Base-by-base conservation (phyloP, 2,888 invertebrate species). In the Noctua janthe region DNA sequence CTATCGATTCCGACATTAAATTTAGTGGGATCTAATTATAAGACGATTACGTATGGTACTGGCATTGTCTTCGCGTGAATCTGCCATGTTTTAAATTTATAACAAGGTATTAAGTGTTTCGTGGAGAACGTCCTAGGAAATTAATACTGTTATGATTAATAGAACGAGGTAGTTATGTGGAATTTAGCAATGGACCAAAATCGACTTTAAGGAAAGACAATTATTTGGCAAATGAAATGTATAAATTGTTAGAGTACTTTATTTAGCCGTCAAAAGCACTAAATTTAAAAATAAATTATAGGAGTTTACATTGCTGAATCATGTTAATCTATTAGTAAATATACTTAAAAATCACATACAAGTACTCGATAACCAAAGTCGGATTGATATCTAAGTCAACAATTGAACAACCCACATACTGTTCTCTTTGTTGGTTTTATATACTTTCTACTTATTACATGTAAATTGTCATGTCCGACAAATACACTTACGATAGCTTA, bases 21-120 rank as follows among this genome's bases (percentile, higher is more conserved):
- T 84, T 87, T 75, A 67, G 78, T 80, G 62, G 74, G 70, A 76
- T 86, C 73, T 88, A 78, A 88, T 85, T 85, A 79, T 85, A 88
- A 73, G 64, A 70, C n/a, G 47, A 79, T 87, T 87, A 85, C 85
- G 79, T 71, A 72, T 66, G 23, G 23, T 62, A 66, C 79, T 80
- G 85, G 85, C 86, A 85, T 86, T 87, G 88, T 85, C 78, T 78
- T 78, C 13, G 29, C 51, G 62, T 76, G 84, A 78, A 84, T 87
- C 76, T 80, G 87, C 77, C 75, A 76, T 80, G 80, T 76, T 78
- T 78, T 23, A 69, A 73, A 87, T 85, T 86, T 78, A 80, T 75
- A 77, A 73, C 62, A 51, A 74, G 71, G 11, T 64, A 59, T 74
- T 71, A 62, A 74, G 43, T 74, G 51, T 70, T 71, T 51, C n/a